phyloP scores from a whole-genome alignment of 2,888 invertebrate species.

The Minunthozetes semirufus region DNA sequence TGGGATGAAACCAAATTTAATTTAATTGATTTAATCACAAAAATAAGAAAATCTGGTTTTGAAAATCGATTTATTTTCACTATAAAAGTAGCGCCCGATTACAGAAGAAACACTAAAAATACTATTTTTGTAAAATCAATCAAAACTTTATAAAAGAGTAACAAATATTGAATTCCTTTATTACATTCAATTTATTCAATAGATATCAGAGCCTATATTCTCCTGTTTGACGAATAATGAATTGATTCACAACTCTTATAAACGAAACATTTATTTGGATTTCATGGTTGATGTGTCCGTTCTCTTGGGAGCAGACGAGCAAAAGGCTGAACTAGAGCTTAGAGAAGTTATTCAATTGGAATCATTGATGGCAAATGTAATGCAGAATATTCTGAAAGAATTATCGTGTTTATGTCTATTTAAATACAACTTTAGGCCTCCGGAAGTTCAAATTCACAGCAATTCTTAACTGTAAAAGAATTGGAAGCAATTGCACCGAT shows the following conservation, averaged over 20 bases:
- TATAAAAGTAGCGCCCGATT: constrained; percentile 5
- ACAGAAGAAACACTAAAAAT: neutral
- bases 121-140: constrained; percentile 8
- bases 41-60: constrained; percentile 1
- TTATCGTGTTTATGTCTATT: no score
- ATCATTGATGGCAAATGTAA: neutral
- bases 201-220: constrained; percentile 4
- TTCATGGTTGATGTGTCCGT: constrained; percentile 2
- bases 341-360: neutral
- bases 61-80: neutral
- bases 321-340: neutral
- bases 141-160: neutral
- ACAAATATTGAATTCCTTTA: no score
- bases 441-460: no score
- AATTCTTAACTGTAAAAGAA: no score
- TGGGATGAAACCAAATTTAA: constrained; percentile 11
- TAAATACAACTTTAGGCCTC: no score
- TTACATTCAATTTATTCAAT: neutral
- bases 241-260: neutral
- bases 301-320: neutral
- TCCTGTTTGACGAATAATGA: neutral
- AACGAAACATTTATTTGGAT: neutral
- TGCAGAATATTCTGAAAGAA: neutral
- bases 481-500: no score
- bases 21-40: neutral